A percentile compares a stretch with the other conserved stretches of the same genome.
Evolutionary conservation across 1,140 invertebrate species (phyloP).

Genomic region (Papilio dardanus): DNA sequence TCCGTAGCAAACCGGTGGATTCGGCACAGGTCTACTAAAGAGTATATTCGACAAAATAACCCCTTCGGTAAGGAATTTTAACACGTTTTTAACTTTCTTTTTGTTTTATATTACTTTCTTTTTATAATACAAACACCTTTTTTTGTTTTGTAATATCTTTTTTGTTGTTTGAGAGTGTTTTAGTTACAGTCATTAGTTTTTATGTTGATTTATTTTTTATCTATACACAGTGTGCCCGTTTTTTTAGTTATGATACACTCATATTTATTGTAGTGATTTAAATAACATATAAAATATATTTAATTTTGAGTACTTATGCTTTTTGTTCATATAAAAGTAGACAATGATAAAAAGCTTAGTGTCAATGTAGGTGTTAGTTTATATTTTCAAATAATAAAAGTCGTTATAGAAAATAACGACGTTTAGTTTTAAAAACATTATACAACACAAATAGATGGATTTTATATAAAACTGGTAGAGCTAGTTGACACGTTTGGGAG

Average conservation of each 20-base stretch:
- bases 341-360: constrained; percentile 46
- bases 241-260: constrained; percentile 71
- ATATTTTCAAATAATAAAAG: constrained; percentile 34
- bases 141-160: constrained; percentile 66
- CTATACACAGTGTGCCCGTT: constrained; percentile 76
- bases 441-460: neutral
- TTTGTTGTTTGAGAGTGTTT: constrained; percentile 68
- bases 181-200: constrained; percentile 67
- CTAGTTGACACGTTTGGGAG: constrained; percentile 26
- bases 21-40: constrained; percentile 83
- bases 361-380: constrained; percentile 25
- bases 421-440: constrained; percentile 24
- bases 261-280: constrained; percentile 66
- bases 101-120: constrained; percentile 62
- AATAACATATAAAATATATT: constrained; percentile 68
- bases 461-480: neutral
- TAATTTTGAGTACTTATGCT: constrained; percentile 78
- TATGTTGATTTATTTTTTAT: constrained; percentile 53
- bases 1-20: constrained; percentile 82
- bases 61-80: constrained; percentile 83
- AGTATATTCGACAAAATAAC: constrained; percentile 84
- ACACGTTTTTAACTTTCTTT: constrained; percentile 76
- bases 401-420: constrained; percentile 26
- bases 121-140: constrained; percentile 56
- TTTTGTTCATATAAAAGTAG: constrained; percentile 74